A percentile compares a stretch with the other conserved stretches of the same genome.
phyloP scores from a whole-genome alignment of 1,140 invertebrate species.

The Euwallacea similis region DNA sequence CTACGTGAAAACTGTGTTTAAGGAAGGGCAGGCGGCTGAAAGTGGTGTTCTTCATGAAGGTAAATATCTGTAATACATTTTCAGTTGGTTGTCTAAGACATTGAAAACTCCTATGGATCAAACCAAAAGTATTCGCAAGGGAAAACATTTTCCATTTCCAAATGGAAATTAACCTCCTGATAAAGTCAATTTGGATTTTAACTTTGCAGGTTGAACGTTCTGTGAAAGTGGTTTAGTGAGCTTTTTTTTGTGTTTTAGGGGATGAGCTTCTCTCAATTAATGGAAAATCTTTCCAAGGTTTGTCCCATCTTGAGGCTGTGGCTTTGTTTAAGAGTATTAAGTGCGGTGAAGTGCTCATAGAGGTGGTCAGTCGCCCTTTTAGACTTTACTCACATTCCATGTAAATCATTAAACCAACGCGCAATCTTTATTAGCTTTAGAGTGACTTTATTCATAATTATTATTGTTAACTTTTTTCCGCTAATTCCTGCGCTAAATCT shows the following conservation, averaged over 20 bases:
- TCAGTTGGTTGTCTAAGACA: not conserved
- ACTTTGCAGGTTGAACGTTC: not conserved
- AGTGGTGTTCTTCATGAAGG: slow-evolving; percentile 66
- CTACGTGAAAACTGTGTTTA: slow-evolving; percentile 82
- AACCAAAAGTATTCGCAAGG: too few relatives aligned
- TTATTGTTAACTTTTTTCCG: not conserved
- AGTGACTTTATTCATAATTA: not conserved
- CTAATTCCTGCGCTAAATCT: not conserved
- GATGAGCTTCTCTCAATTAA: slow-evolving; percentile 93
- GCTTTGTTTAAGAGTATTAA: slow-evolving; percentile 87
- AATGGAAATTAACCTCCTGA: not conserved
- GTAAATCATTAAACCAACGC: slow-evolving; percentile 1
- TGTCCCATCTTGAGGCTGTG: slow-evolving; percentile 88
- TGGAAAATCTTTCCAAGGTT: slow-evolving; percentile 75
- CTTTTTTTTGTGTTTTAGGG: slow-evolving; percentile 60
- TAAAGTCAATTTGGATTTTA: not conserved
- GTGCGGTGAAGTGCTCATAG: slow-evolving; percentile 79
- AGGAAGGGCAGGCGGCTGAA: slow-evolving; percentile 72
- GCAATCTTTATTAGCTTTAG: not conserved
- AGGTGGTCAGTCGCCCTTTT: slow-evolving; percentile 65
- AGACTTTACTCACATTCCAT: slow-evolving; percentile 36
- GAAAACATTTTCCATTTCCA: not conserved
- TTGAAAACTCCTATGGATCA: too few relatives aligned
- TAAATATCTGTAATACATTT: slow-evolving; percentile 35
- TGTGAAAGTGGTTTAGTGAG: not conserved